Evolutionary conservation across 2,113 vertebrate genomes (phyloP).

Genomic region (Pseudonaja textilis): DNA sequence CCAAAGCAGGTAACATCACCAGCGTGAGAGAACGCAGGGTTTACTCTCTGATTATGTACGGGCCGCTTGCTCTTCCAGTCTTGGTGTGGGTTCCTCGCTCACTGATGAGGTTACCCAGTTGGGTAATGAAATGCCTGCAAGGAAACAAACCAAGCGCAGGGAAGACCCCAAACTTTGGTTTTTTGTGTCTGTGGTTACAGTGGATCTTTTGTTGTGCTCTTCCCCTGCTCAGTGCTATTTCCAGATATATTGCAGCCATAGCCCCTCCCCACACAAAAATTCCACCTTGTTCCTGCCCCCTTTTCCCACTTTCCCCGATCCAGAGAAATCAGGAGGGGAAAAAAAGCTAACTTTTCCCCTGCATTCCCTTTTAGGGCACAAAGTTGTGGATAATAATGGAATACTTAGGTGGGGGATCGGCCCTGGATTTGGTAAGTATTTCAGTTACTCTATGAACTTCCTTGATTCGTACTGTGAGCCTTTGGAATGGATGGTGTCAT

Average conservation of each 20-base stretch:
- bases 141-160: neutral
- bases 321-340: neutral
- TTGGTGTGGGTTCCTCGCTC: neutral
- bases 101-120: neutral
- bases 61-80: neutral
- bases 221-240: neutral
- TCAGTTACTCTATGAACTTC: neutral
- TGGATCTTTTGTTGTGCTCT: neutral
- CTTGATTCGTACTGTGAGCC: neutral
- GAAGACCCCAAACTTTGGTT: neutral
- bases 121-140: neutral
- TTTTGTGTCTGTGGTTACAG: neutral
- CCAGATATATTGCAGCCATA: neutral
- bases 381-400: conserved; percentile 84
- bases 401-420: conserved; percentile 78
- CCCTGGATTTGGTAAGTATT: conserved; percentile 76
- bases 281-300: no score
- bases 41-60: neutral
- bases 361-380: conserved; percentile 62
- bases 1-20: neutral
- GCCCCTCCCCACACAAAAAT: neutral
- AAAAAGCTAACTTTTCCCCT: neutral
- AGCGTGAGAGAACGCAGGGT: neutral
- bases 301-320: neutral
- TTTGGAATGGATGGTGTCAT: neutral